Base-by-base conservation (phyloP, 2,888 invertebrate genomes). In the Drosophila trichaetosa region DNA sequence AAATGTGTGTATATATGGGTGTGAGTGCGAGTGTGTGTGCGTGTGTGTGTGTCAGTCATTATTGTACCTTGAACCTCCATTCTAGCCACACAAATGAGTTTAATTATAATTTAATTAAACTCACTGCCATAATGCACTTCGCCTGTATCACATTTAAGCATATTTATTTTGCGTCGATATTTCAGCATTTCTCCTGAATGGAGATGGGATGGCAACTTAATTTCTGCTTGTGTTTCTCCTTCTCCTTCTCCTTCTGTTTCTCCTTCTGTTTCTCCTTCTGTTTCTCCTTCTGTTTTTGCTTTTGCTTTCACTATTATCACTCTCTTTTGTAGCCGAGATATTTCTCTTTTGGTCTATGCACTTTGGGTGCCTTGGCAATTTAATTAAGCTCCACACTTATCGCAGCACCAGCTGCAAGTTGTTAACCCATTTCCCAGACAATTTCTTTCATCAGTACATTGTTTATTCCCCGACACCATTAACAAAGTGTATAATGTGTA, bases 61-160 rank as follows among this genome's bases (percentile, higher is more conserved):
- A 36, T 36, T 21, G 42, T n/a, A 52, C 36, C 29, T 40, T 38
- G 29, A 29, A 57, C 8, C 10, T 62, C 11, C 57, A 27, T 53
- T 11, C 53, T 13, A 46, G 66, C 49, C 68, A 76, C 58, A 69
- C 31, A 73, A 87, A 87, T 81, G 79, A 84, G 90, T 90, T 89
- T 89, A 90, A 89, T 88, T 88, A 89, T 89, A 90, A 89, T 88
- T 90, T 84, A 86, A 90, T 89, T 86, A 88, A 84, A 86, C 76
- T 83, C 76, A 67, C 72, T 69, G 76, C 85, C 81, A 85, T 86
- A 90, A 89, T 87, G 89, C 88, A 89, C 80, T 87, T 87, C 83
- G 60, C 89, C 70, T 83, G 83, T 87, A 78, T 89, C 78, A 62
- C 86, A 70, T 87, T 81, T 85, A 79, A 73, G 56, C 40, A 40